phyloP scores from a whole-genome alignment of 1,140 invertebrate species.

The Macrosteles quadrilineatus region DNA sequence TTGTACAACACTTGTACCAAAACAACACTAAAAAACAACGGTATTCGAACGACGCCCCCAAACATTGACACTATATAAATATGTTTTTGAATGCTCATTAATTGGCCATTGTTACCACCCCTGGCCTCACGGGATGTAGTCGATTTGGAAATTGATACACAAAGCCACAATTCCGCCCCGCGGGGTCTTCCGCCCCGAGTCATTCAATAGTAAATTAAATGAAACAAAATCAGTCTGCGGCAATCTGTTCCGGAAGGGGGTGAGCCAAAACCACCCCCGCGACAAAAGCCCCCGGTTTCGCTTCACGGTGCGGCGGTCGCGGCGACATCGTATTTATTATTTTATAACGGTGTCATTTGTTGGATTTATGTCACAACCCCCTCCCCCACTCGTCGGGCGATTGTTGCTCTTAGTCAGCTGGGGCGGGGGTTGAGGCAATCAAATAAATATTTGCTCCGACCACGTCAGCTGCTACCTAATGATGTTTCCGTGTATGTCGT shows the following conservation, averaged over 20 bases:
- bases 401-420: slow-evolving; percentile 11
- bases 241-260: slow-evolving; percentile 7
- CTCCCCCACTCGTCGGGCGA: neutral
- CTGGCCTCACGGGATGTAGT: neutral
- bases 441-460: slow-evolving; percentile 5
- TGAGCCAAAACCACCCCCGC: neutral
- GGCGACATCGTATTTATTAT: neutral
- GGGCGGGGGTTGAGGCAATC: neutral
- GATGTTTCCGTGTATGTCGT: no score
- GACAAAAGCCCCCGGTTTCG: no score
- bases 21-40: no score
- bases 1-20: no score
- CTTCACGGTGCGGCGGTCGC: neutral
- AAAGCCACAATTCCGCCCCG: neutral
- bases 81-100: no score
- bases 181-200: neutral
- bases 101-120: neutral
- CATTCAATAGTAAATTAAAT: slow-evolving; percentile 17
- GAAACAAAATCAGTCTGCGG: slow-evolving; percentile 3
- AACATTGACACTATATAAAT: no score
- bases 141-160: slow-evolving; percentile 4
- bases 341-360: slow-evolving; percentile 12
- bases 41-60: no score
- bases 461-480: no score
- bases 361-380: neutral